Evolutionary conservation across 2,888 invertebrate genomes (phyloP).

Genomic region (Spisula solida): DNA sequence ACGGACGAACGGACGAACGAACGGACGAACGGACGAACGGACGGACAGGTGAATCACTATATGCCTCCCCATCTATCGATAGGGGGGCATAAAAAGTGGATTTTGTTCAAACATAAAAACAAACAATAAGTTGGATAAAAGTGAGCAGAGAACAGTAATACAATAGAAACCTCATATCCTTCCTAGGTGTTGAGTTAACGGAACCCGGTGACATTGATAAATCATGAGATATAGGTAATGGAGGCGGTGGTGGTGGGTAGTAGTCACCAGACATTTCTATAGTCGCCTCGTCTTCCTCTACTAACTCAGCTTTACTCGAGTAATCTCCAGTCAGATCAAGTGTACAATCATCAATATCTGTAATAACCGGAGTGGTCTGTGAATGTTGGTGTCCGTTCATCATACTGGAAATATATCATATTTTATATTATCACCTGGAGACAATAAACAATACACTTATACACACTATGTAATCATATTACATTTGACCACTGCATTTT

Average conservation of each 20-base stretch:
- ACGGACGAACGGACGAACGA: no score
- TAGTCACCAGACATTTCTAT: slow-evolving; percentile 59
- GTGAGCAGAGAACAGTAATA: no score
- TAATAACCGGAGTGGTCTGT: slow-evolving; percentile 29
- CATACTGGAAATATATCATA: slow-evolving; percentile 5
- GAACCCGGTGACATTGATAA: slow-evolving; percentile 55
- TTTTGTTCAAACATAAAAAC: no score
- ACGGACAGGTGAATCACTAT: no score
- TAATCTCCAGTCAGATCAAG: not conserved
- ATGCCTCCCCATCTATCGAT: no score
- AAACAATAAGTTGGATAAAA: no score
- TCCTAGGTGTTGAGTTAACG: slow-evolving; percentile 64
- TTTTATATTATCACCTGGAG: no score
- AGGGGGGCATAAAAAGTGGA: no score
- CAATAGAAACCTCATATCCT: slow-evolving; percentile 67
- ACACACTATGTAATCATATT: no score
- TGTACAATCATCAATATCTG: slow-evolving; percentile 42
- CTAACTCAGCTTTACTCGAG: slow-evolving; percentile 35
- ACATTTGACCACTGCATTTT: no score
- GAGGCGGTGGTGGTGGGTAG: slow-evolving; percentile 80
- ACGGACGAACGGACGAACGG: no score
- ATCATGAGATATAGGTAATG: slow-evolving; percentile 71
- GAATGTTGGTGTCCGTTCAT: slow-evolving; percentile 50
- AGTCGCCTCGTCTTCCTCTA: slow-evolving; percentile 39
- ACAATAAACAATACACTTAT: no score